These are phyloP conservation scores for Tetropium fuscum DNA, from an alignment of 2,888 invertebrate genomes.

Conservation along the genomic window DNA sequence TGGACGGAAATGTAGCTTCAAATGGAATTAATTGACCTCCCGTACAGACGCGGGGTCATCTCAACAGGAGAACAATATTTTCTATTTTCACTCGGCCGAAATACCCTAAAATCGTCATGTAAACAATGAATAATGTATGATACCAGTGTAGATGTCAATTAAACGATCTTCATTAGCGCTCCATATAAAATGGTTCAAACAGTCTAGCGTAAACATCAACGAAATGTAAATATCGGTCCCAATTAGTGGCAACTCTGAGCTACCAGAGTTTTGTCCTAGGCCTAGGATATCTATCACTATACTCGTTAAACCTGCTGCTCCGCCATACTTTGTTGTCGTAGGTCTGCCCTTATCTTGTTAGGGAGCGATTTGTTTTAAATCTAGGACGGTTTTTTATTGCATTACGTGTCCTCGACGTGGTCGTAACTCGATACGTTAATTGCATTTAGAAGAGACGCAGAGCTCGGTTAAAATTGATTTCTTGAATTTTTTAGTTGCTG, in stretches of 20 bases:
- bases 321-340: constrained; percentile 11
- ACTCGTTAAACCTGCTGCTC: constrained; percentile 4
- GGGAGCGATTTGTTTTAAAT: not conserved
- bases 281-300: constrained; percentile 8
- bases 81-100: too few species aligned
- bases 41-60: too few species aligned
- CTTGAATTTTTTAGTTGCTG: too few species aligned
- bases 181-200: constrained; percentile 1
- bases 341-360: constrained; percentile 14
- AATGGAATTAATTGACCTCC: too few species aligned
- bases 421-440: not conserved
- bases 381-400: constrained; percentile 2
- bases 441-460: too few species aligned
- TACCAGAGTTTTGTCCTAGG: constrained; percentile 6
- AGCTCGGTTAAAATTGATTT: too few species aligned
- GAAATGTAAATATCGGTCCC: constrained; percentile 22
- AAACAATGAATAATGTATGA: constrained; percentile 14
- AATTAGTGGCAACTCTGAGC: constrained; percentile 15
- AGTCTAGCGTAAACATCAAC: constrained; percentile 10
- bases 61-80: too few species aligned
- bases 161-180: constrained; percentile 13
- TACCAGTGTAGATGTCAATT: constrained; percentile 17
- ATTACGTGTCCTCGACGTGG: not conserved
- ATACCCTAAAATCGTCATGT: too few species aligned
- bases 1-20: too few species aligned